Evolutionary conservation across 2,113 vertebrate genomes (phyloP).

Genomic region (Indicator maculatus): DNA sequence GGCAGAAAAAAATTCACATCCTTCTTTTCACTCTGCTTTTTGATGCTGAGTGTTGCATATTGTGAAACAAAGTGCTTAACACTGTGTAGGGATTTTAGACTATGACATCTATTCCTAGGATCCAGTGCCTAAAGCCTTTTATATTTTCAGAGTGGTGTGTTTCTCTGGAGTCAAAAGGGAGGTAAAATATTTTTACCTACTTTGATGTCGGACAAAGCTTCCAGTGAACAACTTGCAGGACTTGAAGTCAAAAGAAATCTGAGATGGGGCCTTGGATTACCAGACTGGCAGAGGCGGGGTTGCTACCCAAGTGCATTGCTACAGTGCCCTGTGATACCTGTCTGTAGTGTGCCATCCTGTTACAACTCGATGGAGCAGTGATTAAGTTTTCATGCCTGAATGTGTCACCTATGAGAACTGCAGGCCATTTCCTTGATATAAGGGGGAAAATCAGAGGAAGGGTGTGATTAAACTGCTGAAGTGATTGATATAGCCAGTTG

Average conservation of each 20-base stretch:
- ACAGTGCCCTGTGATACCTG: background rate
- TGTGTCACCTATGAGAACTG: background rate
- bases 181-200: background rate
- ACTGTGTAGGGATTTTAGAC: background rate
- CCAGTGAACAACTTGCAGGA: background rate
- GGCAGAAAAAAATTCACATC: background rate
- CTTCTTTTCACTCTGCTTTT: background rate
- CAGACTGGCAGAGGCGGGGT: background rate
- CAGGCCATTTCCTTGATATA: background rate
- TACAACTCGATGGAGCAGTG: fast-evolving
- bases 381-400: slow-evolving; percentile 4
- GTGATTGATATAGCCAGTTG: slow-evolving; percentile 25
- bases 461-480: slow-evolving; percentile 29
- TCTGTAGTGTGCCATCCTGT: background rate
- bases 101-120: background rate
- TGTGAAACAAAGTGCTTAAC: background rate
- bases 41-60: background rate
- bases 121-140: background rate
- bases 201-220: background rate
- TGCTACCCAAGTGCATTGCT: background rate
- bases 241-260: background rate
- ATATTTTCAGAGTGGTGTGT: background rate
- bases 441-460: background rate
- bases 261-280: background rate
- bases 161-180: background rate